Evolutionary conservation across 2,888 invertebrate species (phyloP).

Genomic region (Rosalia funebris): DNA sequence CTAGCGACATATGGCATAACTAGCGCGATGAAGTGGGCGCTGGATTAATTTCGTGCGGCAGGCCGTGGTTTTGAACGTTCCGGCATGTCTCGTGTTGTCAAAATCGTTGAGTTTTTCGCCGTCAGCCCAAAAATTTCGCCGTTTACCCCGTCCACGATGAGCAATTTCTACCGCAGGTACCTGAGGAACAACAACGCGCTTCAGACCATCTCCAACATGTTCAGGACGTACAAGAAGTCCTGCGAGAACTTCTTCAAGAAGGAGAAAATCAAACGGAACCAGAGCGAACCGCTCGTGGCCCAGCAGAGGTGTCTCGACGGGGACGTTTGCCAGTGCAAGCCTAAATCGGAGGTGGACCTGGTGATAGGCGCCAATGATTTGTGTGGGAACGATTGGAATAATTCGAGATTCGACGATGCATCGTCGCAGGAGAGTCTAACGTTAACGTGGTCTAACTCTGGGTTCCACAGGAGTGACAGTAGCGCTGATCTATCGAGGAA

Average conservation of each 20-base stretch:
- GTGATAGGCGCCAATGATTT: not conserved
- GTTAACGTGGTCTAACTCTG: constrained; percentile 23
- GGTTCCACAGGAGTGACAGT: constrained; percentile 15
- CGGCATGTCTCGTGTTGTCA: constrained; percentile 1
- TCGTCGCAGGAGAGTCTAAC: constrained; percentile 18
- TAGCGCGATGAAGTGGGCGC: no score
- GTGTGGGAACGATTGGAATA: constrained; percentile 10
- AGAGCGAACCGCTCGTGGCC: constrained; percentile 34
- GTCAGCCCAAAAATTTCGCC: constrained; percentile 24
- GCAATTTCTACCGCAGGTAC: constrained; percentile 37
- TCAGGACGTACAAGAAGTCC: constrained; percentile 36
- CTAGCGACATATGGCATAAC: no score
- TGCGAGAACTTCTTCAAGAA: constrained; percentile 14
- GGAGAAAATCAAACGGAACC: constrained; percentile 34
- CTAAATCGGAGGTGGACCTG: constrained; percentile 18
- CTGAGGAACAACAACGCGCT: constrained; percentile 39
- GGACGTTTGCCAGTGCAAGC: not conserved
- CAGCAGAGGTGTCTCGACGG: not conserved
- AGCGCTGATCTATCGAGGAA: constrained; percentile 16
- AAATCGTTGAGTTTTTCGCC: constrained; percentile 21
- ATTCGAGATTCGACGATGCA: not conserved
- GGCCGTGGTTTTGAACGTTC: constrained; percentile 1
- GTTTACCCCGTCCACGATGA: constrained; percentile 23
- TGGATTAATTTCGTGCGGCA: no score
- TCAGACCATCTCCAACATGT: constrained; percentile 37